These are phyloP conservation scores for Onychomys leucogaster DNA, from an alignment of 2,797 vertebrate genomes.

Conservation along the genomic window DNA sequence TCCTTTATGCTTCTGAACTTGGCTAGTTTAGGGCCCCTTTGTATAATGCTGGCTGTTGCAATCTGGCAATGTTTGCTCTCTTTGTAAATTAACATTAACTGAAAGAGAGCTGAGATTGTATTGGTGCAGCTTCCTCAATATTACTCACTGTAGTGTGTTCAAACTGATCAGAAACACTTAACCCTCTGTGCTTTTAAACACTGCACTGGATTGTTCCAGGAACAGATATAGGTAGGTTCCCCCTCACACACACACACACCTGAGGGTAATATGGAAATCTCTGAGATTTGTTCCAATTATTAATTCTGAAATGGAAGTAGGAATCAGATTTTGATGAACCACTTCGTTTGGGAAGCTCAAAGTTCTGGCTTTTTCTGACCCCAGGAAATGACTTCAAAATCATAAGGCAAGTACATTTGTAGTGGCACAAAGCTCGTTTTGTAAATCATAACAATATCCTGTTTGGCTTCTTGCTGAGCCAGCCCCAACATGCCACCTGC, in stretches of 20 bases:
- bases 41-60: slow-evolving; percentile 30
- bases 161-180: slow-evolving; percentile 23
- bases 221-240: neutral
- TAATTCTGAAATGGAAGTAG: slow-evolving; percentile 38
- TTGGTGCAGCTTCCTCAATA: neutral
- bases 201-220: neutral
- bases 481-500: slow-evolving; percentile 63
- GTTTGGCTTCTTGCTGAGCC: slow-evolving; percentile 55
- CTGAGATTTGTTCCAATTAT: neutral
- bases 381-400: slow-evolving; percentile 44
- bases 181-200: slow-evolving; percentile 24
- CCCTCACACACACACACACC: too few species aligned
- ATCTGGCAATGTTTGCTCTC: slow-evolving; percentile 32
- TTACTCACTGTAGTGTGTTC: neutral
- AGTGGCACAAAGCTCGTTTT: slow-evolving; percentile 39
- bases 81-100: slow-evolving; percentile 18
- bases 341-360: slow-evolving; percentile 18
- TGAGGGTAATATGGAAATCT: slow-evolving; percentile 9
- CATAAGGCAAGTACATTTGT: neutral
- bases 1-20: neutral
- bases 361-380: slow-evolving; percentile 42
- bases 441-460: slow-evolving; percentile 64
- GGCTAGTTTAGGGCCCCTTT: slow-evolving; percentile 11
- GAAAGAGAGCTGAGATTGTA: slow-evolving; percentile 26
- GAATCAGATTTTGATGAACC: slow-evolving; percentile 14